Base-by-base conservation (phyloP, 2,888 invertebrate species). In the Drosophila phalerata region DNA sequence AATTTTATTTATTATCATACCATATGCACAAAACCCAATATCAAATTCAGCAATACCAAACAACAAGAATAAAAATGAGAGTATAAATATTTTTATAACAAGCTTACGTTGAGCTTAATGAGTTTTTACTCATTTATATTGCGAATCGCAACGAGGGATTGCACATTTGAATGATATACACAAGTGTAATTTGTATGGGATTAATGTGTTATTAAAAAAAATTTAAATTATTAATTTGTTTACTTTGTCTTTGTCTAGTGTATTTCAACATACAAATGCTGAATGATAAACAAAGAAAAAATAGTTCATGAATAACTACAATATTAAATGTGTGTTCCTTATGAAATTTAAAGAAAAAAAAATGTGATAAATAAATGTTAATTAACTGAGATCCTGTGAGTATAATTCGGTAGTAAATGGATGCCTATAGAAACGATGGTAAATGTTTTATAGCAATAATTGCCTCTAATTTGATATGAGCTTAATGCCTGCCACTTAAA, bases 51-150 rank as follows among this genome's bases (percentile, higher is more conserved):
- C 52, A 62, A 49, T 15, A 61, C 28, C 8, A 11, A 48, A 15
- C 19, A 34, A 47, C 15, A 37, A 8, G 4, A 38, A 25, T 10
- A 47, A 67, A 32, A 66, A 57, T 37, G 40, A 10, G 45, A 52
- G 28, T 48, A 62, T 22, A 62, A 57, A 37, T 42, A 57, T 28
- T 78, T 76, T 71, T 62, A 76, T 79, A 85, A 78, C 85, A 70
- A 69, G 71, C 69, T 85, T 72, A 69, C 34, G 62, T 58, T 67
- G 72, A 73, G 78, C 78, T 72, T 78, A 77, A 83, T 80, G 77
- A 75, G 68, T 69, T 68, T 69, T 65, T 53, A 40, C 55, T 30
- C 61, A 66, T 73, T 57, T 60, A 69, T n/a, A 62, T 49, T 49
- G 58, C 42, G 49, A 61, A 61, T 57, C 17, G 38, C 11, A 9